phyloP scores from a whole-genome alignment of 2,113 vertebrate genomes.

The Hydrolagus affinis region DNA sequence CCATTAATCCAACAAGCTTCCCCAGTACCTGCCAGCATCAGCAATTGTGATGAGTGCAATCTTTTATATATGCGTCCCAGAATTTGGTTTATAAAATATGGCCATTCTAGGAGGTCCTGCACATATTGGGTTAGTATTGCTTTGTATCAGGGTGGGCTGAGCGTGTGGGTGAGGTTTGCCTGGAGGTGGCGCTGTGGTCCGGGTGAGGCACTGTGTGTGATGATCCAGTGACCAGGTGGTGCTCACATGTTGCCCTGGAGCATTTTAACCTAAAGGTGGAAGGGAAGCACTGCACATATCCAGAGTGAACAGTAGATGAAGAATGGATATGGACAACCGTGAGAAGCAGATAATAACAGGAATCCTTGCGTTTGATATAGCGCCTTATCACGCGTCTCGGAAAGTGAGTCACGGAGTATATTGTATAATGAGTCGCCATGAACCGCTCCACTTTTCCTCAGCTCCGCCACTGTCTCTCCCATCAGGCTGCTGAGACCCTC shows the following conservation, averaged over 20 bases:
- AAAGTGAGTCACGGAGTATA: too few species aligned
- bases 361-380: not conserved
- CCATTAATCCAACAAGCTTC: too few species aligned
- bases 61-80: too few species aligned
- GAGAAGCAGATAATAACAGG: not conserved
- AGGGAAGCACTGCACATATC: not conserved
- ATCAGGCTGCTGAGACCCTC: too few species aligned
- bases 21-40: too few species aligned
- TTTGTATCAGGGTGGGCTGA: not conserved
- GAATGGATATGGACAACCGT: not conserved
- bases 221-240: not conserved
- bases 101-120: too few species aligned
- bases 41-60: too few species aligned
- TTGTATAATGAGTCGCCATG: too few species aligned
- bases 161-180: not conserved
- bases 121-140: too few species aligned
- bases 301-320: not conserved
- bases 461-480: too few species aligned
- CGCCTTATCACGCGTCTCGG: not conserved
- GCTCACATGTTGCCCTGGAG: not conserved
- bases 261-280: not conserved
- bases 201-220: not conserved
- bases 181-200: conserved; percentile 3
- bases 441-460: too few species aligned
- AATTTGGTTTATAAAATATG: too few species aligned